Percentiles rank a stretch among this genome's conserved stretches.
phyloP scores from a whole-genome alignment of 2,888 invertebrate genomes.

The Stenodema calcarata region DNA sequence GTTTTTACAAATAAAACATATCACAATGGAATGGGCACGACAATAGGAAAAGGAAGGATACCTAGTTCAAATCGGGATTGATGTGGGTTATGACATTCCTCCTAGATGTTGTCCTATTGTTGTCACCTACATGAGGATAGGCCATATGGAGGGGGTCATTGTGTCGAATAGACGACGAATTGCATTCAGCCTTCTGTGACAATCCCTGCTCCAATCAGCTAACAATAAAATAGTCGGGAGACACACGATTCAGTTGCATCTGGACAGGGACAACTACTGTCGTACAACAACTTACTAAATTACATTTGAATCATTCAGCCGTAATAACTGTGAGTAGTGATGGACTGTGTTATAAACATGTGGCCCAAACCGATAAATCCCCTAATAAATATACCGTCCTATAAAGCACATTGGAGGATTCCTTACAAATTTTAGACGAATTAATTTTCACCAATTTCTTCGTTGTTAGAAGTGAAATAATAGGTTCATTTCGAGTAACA shows the following conservation, averaged over 20 bases:
- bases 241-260: neutral
- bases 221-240: neutral
- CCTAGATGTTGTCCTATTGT: neutral
- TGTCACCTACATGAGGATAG: neutral
- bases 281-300: no score
- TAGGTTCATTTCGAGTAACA: no score
- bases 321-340: no score
- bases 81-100: neutral
- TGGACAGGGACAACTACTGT: neutral
- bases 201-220: neutral
- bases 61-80: neutral
- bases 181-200: neutral
- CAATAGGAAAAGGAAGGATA: neutral
- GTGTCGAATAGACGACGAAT: neutral
- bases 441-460: no score
- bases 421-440: no score
- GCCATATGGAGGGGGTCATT: neutral
- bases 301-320: neutral
- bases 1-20: no score
- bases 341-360: no score
- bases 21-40: neutral
- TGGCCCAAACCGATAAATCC: no score
- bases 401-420: no score
- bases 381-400: no score
- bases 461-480: no score